Base-by-base conservation (phyloP, 2,113 vertebrate species). In the Neolamprologus cancellatus region DNA sequence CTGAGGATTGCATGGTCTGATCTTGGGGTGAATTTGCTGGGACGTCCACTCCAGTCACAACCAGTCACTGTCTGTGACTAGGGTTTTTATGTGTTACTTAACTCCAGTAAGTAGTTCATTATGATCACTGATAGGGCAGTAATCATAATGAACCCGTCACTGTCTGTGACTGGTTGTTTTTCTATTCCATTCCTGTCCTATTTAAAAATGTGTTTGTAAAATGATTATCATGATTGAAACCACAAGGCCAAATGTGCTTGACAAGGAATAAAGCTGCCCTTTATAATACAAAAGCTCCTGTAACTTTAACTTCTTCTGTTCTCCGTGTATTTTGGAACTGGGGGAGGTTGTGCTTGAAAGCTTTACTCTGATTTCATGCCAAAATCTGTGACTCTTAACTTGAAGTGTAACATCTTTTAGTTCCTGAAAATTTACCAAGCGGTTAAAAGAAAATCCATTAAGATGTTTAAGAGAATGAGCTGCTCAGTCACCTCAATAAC, bases 381-480 rank as follows among this genome's bases (percentile, higher is more conserved):
- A 44, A 69, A 69, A 23, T 44, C n/a, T 25, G 20, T 23, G 34
- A 71, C 13, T 15, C 20, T 41, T 71, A 41, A 71, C 13, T 44
- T 71, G 36, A 71, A 71, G 8, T 15, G 66, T 44, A 44, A 71
- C 36, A 71, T 71, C 13, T 44, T 64, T 25, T 44, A 41, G 34
- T 69, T 69, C 34, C 61, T 66, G 34, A 66, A 20, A 23, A 14
- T 14, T 23, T 39, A 8, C n/a, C 61, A 39, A 14, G 61, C 3
- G 7, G 36, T 20, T 69, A 23, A 14, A 69, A 23, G 2, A 69
- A 41, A 41, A 8, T 2, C 34, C n/a, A 14, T 69, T 41, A 23
- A 14, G 4, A 66, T 0, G 0, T 34, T 61, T 61, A 61, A 5
- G 59, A 69, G 64, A 41, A 69, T 69, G n/a, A 41, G 34, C 1